Percentiles rank a stretch among this genome's conserved stretches.
These are phyloP conservation scores for Campodea augens DNA, from an alignment of 1,140 invertebrate genomes.

Conservation along the genomic window DNA sequence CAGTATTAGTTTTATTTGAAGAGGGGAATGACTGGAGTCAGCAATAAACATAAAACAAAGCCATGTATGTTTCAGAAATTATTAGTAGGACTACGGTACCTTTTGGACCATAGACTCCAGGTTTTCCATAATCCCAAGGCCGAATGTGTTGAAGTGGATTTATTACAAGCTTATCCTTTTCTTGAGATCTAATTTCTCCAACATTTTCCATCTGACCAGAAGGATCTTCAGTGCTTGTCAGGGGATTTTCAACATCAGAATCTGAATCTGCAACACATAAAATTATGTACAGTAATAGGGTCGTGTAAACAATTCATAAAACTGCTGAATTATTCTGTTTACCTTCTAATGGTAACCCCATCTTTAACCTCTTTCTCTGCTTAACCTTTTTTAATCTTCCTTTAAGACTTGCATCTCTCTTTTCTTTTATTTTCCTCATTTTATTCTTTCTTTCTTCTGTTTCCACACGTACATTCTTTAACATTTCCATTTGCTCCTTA, in stretches of 20 bases:
- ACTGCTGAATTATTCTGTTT: constrained; percentile 13
- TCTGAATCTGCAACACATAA: constrained; percentile 17
- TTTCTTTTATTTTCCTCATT: constrained; percentile 36
- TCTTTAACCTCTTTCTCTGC: constrained; percentile 49
- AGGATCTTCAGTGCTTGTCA: constrained; percentile 7
- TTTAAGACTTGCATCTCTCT: constrained; percentile 46
- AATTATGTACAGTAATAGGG: constrained; percentile 16
- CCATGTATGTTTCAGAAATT: no score
- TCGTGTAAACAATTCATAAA: constrained; percentile 2
- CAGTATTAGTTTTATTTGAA: no score
- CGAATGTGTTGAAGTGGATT: constrained; percentile 13
- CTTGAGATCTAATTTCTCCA: background rate
- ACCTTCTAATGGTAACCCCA: constrained; percentile 45
- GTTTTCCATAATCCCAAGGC: constrained; percentile 22
- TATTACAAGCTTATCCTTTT: constrained; percentile 10
- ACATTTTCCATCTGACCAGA: background rate
- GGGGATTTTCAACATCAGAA: constrained; percentile 13
- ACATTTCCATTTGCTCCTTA: constrained; percentile 48
- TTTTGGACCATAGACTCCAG: constrained; percentile 11
- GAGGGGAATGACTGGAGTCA: no score
- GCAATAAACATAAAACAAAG: no score
- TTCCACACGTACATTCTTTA: constrained; percentile 45
- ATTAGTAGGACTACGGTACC: no score
- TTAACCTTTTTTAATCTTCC: constrained; percentile 56
- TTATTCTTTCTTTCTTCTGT: constrained; percentile 45